Evolutionary conservation across 2,797 vertebrate species (phyloP).

Genomic region (Champsocephalus gunnari): DNA sequence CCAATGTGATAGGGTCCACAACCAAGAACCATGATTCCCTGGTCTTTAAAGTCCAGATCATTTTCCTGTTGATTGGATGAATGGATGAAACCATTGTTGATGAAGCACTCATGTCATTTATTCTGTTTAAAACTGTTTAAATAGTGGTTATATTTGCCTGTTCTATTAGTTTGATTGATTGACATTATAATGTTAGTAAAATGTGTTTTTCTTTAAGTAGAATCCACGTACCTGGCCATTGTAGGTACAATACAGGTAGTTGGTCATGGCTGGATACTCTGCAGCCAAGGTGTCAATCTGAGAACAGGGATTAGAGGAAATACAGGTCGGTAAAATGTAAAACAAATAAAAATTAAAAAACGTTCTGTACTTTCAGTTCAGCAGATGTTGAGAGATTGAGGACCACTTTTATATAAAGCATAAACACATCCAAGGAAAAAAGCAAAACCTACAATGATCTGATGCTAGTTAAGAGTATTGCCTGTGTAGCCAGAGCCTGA

Average conservation of each 20-base stretch:
- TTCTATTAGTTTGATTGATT: not conserved
- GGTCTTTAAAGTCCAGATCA: slow-evolving; percentile 92
- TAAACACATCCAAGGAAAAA: too few species aligned
- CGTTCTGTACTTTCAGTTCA: not conserved
- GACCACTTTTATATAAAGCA: too few species aligned
- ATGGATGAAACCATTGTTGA: slow-evolving; percentile 23
- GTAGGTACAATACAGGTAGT: slow-evolving; percentile 95
- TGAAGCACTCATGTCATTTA: not conserved
- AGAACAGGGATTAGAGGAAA: slow-evolving; percentile 6
- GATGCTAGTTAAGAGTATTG: too few species aligned
- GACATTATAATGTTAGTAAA: not conserved
- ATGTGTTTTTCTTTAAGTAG: not conserved
- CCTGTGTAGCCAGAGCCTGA: too few species aligned
- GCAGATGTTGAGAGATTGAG: not conserved
- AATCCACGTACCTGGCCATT: slow-evolving; percentile 88
- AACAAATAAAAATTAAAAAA: too few species aligned
- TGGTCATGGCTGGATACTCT: slow-evolving; percentile 94
- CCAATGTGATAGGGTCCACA: slow-evolving; percentile 98
- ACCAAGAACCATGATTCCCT: slow-evolving; percentile 94
- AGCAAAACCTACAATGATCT: too few species aligned
- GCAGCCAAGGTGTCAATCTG: slow-evolving; percentile 97
- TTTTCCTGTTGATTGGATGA: slow-evolving; percentile 87
- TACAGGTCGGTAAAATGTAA: not conserved
- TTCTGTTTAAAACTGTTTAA: too few species aligned
- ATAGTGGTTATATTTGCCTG: not conserved